phyloP scores from a whole-genome alignment of 1,140 invertebrate genomes.

The Delia radicum region DNA sequence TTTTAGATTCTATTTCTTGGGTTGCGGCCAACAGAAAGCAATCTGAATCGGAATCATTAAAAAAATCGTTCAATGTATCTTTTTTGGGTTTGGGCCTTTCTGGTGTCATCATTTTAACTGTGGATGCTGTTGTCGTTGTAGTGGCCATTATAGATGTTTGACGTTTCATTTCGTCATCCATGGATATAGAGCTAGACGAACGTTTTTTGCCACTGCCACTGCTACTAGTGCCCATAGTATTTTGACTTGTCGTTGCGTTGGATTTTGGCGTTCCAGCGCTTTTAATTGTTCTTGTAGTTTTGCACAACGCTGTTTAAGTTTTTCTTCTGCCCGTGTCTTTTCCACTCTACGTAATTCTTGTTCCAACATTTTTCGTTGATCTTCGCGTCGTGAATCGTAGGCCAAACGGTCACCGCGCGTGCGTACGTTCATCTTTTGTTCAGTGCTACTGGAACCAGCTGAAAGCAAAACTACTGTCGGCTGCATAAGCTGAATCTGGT shows the following conservation, averaged over 20 bases:
- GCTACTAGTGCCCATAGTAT: not conserved
- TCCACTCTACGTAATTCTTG: constrained; percentile 40
- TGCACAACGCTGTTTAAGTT: constrained; percentile 45
- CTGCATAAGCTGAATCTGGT: constrained; percentile 34
- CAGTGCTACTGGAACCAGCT: constrained; percentile 31
- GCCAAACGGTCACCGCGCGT: constrained; percentile 1
- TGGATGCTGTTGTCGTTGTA: not conserved
- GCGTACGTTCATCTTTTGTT: not conserved
- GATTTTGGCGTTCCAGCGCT: constrained; percentile 29
- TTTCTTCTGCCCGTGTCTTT: constrained; percentile 38
- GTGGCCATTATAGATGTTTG: not conserved
- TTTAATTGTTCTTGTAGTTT: constrained; percentile 40
- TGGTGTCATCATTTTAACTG: not conserved
- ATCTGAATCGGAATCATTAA: constrained; percentile 49
- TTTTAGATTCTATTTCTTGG: constrained; percentile 42
- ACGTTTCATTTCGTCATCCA: not conserved
- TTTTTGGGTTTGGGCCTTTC: not conserved
- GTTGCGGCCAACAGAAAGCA: constrained; percentile 45
- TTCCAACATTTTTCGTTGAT: constrained; percentile 29
- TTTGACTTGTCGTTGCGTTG: not conserved
- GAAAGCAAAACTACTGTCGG: constrained; percentile 47
- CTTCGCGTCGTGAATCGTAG: constrained; percentile 30
- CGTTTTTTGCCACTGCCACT: not conserved
- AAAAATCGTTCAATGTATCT: constrained; percentile 36
- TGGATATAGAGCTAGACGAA: not conserved